Base-by-base conservation (phyloP, 2,888 invertebrate genomes). In the Chymomyza fuscimana region DNA sequence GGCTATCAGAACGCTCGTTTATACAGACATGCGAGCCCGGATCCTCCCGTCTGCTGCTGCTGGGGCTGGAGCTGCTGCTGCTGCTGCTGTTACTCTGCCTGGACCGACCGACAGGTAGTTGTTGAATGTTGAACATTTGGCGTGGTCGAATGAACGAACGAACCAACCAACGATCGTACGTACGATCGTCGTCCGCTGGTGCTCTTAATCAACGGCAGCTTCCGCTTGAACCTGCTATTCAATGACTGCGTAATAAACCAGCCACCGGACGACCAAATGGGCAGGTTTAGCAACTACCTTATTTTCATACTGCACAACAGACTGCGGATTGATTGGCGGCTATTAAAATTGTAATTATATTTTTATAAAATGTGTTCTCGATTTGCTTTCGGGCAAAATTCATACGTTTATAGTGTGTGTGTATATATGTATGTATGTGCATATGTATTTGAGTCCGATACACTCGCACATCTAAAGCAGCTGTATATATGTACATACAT, bases 291-390 rank as follows among this genome's bases (percentile, higher is more conserved):
- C 80, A 77, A 81, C 82, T 82, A 81, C 81, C 81, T 81, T 81
- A 82, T 80, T 80, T 81, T 82, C 82, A 82, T 81, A 82, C 81
- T 78, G 81, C 82, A 82, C 80, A 58, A 58, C 58, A 61, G 67
- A 67, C 61, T 64, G 46, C 65, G 78, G 78, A 76, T 79, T 79
- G 79, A 79, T 79, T 79, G 79, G 78, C 76, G 78, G 79, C 78
- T 78, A 79, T 79, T 78, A 79, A 79, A 78, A 68, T 58, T 58
- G 58, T 58, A 58, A 58, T 58, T 58, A 58, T 58, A 58, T 58
- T 58, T 58, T 58, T 25, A 58, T 58, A 58, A 58, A 58, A 58
- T 58, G 58, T 58, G 58, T 58, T 58, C 58, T 58, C 58, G 25
- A 58, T 58, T 58, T 58, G 58, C 25, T 58, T 58, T 58, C 22